Evolutionary conservation across 1,140 invertebrate genomes (phyloP).

Genomic region (Leptestheria dahalacensis): DNA sequence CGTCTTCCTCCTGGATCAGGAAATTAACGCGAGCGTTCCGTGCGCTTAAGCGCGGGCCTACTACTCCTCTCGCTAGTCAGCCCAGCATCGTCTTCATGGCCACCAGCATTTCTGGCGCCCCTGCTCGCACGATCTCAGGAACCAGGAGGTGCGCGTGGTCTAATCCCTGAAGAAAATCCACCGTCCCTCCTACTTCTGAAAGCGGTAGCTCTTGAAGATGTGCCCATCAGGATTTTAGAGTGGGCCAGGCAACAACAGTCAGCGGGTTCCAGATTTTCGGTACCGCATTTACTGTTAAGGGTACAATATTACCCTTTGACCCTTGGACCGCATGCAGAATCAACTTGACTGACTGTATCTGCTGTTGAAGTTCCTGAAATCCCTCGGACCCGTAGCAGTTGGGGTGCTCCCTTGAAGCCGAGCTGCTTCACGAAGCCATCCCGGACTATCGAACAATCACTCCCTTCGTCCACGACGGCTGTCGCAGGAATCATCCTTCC

Average conservation of each 20-base stretch:
- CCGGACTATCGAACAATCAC: not conserved
- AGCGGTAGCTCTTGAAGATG: conserved; percentile 9
- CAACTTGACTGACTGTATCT: not conserved
- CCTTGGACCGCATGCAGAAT: not conserved
- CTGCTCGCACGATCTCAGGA: not conserved
- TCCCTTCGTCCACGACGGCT: conserved; percentile 2
- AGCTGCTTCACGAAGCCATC: conserved; percentile 3
- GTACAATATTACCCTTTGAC: not conserved
- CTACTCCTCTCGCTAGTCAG: not conserved
- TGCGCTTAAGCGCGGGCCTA: not conserved
- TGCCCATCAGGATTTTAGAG: not conserved
- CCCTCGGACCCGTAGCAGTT: not conserved
- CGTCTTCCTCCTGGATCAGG: not conserved
- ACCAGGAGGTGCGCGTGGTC: conserved; percentile 4
- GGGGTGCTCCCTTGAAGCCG: not conserved
- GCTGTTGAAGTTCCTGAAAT: not conserved
- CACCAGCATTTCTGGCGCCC: not conserved
- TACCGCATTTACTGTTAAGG: not conserved
- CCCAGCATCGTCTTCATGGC: not conserved
- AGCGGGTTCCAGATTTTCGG: not conserved
- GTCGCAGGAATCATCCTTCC: not conserved
- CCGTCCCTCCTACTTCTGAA: not conserved
- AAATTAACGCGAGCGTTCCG: not conserved
- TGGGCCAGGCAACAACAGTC: not conserved
- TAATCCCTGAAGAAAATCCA: conserved; percentile 1